Base-by-base conservation (phyloP, 2,888 invertebrate species). In the Mystacides longicornis region DNA sequence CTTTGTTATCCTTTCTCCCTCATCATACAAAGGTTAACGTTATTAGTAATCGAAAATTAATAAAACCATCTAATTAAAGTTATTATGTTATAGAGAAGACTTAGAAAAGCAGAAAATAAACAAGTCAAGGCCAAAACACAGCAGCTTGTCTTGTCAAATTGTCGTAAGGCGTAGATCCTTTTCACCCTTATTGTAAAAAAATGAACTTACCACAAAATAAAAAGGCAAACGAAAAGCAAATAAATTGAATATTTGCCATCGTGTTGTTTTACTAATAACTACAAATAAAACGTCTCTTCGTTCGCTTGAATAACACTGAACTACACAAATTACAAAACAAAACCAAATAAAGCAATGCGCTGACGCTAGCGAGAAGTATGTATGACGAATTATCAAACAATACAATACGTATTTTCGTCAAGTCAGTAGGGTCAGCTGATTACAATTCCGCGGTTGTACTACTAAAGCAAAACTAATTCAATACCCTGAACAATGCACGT, bases 401-500 rank as follows among this genome's bases (percentile, higher is more conserved):
- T n/a, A n/a, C n/a, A n/a, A n/a, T n/a, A n/a, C n/a, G n/a, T n/a
- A n/a, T n/a, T n/a, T 49, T 52, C 45, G 52, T 52, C 52, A 52
- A 48, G 56, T 56, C 52, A 56, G 49, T n/a, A 27, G 14, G 56
- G 52, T 56, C 56, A 56, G 56, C 56, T 56, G 56, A 56, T 56
- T 23, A 42, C 23, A 43, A 33, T 4, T 48, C 14, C 16, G 16
- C 37, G 37, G 37, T 37, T 16, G 3, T 3, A 37, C 14, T 16
- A 7, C 11, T 7, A 27, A 27, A 5, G 27, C 14, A n/a, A 37
- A 37, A n/a, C 7, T 27, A 27, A 5, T 27, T 37, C 16, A 7
- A 37, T 37, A 14, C 3, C 4, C 37, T 37, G 37, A 37, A 37
- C n/a, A n/a, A n/a, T n/a, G n/a, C n/a, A n/a, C n/a, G n/a, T n/a